These are phyloP conservation scores for Cheilinus undulatus DNA, from an alignment of 2,113 vertebrate species.

Conservation along the genomic window DNA sequence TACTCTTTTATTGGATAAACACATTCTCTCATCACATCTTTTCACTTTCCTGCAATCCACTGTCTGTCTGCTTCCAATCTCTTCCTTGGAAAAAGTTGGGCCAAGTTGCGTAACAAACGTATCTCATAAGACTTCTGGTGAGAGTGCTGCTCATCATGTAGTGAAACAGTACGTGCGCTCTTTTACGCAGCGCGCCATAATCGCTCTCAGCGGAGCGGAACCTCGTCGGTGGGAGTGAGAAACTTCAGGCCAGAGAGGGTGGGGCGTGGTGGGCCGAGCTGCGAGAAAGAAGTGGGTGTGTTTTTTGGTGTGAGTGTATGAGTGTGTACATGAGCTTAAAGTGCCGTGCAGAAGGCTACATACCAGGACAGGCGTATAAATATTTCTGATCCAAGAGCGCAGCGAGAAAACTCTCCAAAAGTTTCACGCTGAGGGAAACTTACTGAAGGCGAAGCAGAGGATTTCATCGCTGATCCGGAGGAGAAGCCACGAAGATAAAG, in stretches of 20 bases:
- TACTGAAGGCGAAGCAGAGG: neutral
- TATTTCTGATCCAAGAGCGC: slow-evolving; percentile 6
- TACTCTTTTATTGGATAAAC: neutral
- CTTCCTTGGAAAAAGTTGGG: neutral
- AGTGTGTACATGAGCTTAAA: slow-evolving; percentile 39
- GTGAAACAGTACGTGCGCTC: neutral
- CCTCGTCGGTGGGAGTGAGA: slow-evolving; percentile 9
- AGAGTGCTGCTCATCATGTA: neutral
- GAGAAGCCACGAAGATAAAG: slow-evolving; percentile 42
- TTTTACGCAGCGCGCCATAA: neutral
- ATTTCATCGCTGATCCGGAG: slow-evolving; percentile 27
- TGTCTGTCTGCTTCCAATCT: slow-evolving; percentile 7
- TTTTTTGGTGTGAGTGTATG: slow-evolving; percentile 42
- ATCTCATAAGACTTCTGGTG: neutral
- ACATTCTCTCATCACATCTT: neutral
- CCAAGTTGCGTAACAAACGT: slow-evolving; percentile 10
- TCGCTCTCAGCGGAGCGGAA: neutral
- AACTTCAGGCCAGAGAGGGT: neutral
- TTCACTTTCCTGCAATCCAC: neutral
- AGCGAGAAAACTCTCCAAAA: slow-evolving; percentile 28
- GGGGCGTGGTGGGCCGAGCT: slow-evolving; percentile 24
- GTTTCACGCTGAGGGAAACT: slow-evolving; percentile 2
- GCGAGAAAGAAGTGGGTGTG: slow-evolving; percentile 34
- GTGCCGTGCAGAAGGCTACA: slow-evolving; percentile 6
- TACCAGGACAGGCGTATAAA: slow-evolving; percentile 23